These are phyloP conservation scores for Denticeps clupeoides DNA, from an alignment of 2,797 vertebrate species.

Conservation along the genomic window DNA sequence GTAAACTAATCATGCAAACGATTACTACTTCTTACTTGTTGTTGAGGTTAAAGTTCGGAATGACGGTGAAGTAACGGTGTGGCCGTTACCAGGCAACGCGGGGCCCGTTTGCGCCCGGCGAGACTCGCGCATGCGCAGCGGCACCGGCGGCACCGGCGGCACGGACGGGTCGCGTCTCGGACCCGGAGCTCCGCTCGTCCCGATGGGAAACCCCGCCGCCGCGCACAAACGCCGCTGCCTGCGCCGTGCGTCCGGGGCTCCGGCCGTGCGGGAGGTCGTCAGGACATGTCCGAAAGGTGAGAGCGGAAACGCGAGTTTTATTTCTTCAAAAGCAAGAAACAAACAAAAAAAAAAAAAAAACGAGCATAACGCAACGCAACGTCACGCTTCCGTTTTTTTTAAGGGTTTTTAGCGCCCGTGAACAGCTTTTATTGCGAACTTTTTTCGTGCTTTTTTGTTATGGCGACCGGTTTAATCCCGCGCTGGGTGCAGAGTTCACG, in stretches of 20 bases:
- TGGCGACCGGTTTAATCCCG: slow-evolving; percentile 52
- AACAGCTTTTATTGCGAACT: too few species aligned
- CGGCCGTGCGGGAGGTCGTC: slow-evolving; percentile 23
- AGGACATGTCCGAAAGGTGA: slow-evolving; percentile 89
- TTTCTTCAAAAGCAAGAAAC: background rate
- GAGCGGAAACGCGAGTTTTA: slow-evolving; percentile 20
- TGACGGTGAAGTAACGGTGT: too few species aligned
- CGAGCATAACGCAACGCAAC: too few species aligned
- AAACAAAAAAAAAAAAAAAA: too few species aligned
- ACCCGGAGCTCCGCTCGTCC: slow-evolving; percentile 21
- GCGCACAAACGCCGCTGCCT: slow-evolving; percentile 24
- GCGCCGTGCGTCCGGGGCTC: slow-evolving; percentile 33
- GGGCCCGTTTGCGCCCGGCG: too few species aligned
- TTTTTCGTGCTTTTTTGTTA: slow-evolving; percentile 54
- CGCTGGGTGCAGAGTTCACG: slow-evolving; percentile 48
- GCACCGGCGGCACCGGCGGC: slow-evolving; percentile 13
- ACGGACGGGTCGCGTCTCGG: slow-evolving; percentile 17
- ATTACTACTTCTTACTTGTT: too few species aligned
- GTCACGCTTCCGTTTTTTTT: too few species aligned
- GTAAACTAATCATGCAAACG: too few species aligned
- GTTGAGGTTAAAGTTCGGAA: too few species aligned
- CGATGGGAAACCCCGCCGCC: slow-evolving; percentile 45
- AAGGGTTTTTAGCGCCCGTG: too few species aligned
- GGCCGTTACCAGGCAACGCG: too few species aligned
- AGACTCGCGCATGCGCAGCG: slow-evolving; percentile 3